Conservation (phyloP, 2,888 invertebrate genomes). For the Spicauda simplicius region DNA sequence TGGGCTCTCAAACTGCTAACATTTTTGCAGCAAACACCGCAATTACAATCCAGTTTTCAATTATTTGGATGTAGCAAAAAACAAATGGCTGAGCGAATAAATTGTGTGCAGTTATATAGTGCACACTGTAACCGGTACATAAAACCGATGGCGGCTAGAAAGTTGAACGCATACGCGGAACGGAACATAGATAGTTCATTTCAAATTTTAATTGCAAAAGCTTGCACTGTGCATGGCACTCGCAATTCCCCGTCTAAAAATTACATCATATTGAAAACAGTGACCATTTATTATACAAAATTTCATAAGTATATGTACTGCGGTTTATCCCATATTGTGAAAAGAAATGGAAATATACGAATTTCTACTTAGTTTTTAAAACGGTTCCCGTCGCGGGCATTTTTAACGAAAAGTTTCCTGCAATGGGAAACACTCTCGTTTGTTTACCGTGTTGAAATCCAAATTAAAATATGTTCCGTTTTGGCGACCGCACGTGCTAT, state of each 20-base stretch:
- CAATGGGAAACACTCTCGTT: conserved; percentile 1
- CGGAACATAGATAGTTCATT: too few species aligned
- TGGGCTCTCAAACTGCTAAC: conserved; percentile 10
- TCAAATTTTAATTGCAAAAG: too few species aligned
- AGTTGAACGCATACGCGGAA: too few species aligned
- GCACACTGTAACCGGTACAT: neutral
- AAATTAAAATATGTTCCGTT: conserved; percentile 29
- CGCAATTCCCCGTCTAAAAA: too few species aligned
- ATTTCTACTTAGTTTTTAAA: too few species aligned
- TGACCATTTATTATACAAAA: too few species aligned
- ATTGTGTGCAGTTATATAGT: conserved; percentile 7
- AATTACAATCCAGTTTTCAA: conserved; percentile 27
- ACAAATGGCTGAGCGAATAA: conserved; percentile 16
- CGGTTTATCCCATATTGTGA: neutral
- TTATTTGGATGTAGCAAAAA: conserved; percentile 27
- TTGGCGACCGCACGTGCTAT: neutral
- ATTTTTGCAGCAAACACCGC: conserved; percentile 6
- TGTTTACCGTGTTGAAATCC: neutral
- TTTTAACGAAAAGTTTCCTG: too few species aligned
- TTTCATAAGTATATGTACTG: too few species aligned
- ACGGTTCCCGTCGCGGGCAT: conserved; percentile 10
- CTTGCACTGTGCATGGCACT: too few species aligned
- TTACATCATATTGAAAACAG: too few species aligned
- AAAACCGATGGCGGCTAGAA: neutral
- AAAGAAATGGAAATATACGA: conserved; percentile 11